Percentiles rank a stretch among this genome's conserved stretches.
These are phyloP conservation scores for Malurus elegans DNA, from an alignment of 2,113 vertebrate species.

Conservation along the genomic window DNA sequence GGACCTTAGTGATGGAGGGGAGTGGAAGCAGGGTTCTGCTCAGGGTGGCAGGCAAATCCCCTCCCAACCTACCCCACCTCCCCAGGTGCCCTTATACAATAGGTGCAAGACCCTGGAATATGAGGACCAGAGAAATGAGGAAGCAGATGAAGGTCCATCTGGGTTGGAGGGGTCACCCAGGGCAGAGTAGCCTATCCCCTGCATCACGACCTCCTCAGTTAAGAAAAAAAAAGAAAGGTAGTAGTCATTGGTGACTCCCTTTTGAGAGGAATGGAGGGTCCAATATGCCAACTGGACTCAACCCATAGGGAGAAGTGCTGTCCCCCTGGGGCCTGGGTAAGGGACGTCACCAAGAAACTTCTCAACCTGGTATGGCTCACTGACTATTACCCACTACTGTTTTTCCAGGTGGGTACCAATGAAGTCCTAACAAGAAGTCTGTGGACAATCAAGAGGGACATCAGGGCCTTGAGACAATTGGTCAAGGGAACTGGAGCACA, in stretches of 20 bases:
- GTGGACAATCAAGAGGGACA: background rate
- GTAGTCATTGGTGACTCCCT: background rate
- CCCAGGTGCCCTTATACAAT: background rate
- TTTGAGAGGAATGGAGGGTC: background rate
- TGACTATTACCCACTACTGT: background rate
- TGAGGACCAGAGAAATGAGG: background rate
- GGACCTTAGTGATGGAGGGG: no score
- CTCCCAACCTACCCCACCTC: background rate
- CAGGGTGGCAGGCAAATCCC: no score
- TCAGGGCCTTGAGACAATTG: background rate
- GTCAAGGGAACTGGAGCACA: background rate
- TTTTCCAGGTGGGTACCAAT: background rate
- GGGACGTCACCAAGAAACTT: background rate
- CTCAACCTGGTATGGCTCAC: background rate
- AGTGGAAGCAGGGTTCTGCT: no score
- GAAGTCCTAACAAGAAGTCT: background rate
- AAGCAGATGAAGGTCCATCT: background rate
- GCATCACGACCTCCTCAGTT: background rate
- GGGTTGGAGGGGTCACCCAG: background rate
- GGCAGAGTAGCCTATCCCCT: background rate
- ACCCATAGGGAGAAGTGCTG: background rate
- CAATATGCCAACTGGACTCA: background rate
- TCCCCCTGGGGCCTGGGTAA: background rate
- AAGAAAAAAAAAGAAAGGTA: background rate
- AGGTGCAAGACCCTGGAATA: background rate